Conservation (phyloP, 92 coral and sea anemone species). For the Zoanthus solanderi region DNA sequence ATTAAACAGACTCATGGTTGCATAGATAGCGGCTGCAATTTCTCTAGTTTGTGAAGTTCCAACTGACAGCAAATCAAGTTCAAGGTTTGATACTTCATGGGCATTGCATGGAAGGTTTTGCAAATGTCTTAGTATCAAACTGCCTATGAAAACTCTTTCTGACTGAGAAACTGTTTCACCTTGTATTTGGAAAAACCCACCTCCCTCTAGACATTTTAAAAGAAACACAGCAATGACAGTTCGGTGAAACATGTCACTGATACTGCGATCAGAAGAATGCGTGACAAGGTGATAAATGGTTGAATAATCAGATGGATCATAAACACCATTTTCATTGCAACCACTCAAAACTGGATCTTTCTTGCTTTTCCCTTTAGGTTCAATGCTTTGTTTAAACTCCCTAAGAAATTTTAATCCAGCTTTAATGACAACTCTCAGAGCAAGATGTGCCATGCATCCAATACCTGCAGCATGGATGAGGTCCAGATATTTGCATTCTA, state of each 20-base stretch:
- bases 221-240: slow-evolving; percentile 81
- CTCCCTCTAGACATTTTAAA: slow-evolving; percentile 74
- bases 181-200: slow-evolving; percentile 61
- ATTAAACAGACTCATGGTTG: slow-evolving; percentile 90
- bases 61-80: slow-evolving; percentile 77
- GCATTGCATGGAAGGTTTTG: slow-evolving; percentile 97
- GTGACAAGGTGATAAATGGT: slow-evolving; percentile 90
- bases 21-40: slow-evolving; percentile 95
- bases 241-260: slow-evolving; percentile 90
- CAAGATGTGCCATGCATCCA: slow-evolving; percentile 86
- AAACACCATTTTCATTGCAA: slow-evolving; percentile 60
- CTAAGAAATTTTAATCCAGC: slow-evolving; percentile 72
- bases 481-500: slow-evolving; percentile 81
- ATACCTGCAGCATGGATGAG: slow-evolving; percentile 81
- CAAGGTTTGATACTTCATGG: slow-evolving; percentile 93
- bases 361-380: background rate
- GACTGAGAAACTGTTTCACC: background rate
- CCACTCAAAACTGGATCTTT: slow-evolving; percentile 43
- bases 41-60: slow-evolving; percentile 90
- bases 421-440: slow-evolving; percentile 84
- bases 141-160: slow-evolving; percentile 73
- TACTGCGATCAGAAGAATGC: slow-evolving; percentile 78
- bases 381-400: slow-evolving; percentile 45
- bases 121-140: slow-evolving; percentile 86
- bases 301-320: slow-evolving; percentile 75